Percentiles rank a stretch among this genome's conserved stretches.
Conservation (phyloP, 2,888 invertebrate species). For the Pogonocherus hispidulus region DNA sequence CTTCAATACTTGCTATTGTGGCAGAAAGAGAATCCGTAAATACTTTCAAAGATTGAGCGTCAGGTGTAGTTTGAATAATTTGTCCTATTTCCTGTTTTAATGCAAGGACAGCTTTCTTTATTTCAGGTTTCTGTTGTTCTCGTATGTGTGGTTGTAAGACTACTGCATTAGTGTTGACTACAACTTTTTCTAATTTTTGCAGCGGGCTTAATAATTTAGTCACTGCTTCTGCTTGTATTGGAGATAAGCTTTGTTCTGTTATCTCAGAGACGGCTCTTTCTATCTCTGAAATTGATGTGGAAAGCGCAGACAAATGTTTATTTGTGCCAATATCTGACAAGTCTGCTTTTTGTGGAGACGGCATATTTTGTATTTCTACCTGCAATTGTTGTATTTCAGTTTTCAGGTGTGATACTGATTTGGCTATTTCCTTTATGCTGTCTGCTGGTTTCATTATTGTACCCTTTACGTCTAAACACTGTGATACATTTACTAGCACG, state of each 20-base stretch:
- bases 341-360: conserved; percentile 11
- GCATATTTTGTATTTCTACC: neutral
- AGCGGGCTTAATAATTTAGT: neutral
- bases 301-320: conserved; percentile 36
- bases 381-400: conserved; percentile 19
- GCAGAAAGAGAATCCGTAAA: conserved; percentile 28
- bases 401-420: neutral
- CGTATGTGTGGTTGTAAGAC: conserved; percentile 34
- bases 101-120: conserved; percentile 40
- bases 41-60: conserved; percentile 30
- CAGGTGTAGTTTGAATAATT: conserved; percentile 30
- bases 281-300: conserved; percentile 23
- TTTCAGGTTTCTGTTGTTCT: conserved; percentile 43
- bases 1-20: conserved; percentile 21
- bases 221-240: neutral
- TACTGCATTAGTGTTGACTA: conserved; percentile 2
- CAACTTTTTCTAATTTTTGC: conserved; percentile 26
- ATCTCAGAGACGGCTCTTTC: conserved; percentile 20
- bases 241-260: conserved; percentile 30
- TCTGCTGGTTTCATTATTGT: neutral
- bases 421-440: neutral
- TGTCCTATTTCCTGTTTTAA: conserved; percentile 41
- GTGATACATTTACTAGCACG: neutral
- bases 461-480: neutral
- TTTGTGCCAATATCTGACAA: conserved; percentile 40